phyloP scores from a whole-genome alignment of 2,888 invertebrate species.

The Apamea anceps region DNA sequence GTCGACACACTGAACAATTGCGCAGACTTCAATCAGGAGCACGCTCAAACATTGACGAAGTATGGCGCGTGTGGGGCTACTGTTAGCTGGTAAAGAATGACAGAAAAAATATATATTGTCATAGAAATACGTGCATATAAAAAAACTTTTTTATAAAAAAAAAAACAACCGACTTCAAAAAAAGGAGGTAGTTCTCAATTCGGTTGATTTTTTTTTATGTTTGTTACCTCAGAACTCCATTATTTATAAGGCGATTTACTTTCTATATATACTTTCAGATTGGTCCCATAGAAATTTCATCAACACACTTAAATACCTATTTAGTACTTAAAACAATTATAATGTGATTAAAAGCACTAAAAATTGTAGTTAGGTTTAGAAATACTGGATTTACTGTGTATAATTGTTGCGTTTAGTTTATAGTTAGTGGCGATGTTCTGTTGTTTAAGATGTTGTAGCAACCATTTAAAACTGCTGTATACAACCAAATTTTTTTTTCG shows the following conservation, averaged over 20 bases:
- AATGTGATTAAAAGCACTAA: no score
- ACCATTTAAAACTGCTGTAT: background rate
- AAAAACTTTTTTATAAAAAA: no score
- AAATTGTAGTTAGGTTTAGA: no score
- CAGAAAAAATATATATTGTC: background rate
- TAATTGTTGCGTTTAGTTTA: no score
- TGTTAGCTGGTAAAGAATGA: background rate
- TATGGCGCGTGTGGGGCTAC: conserved; percentile 24
- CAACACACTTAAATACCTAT: background rate
- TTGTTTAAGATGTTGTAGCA: background rate
- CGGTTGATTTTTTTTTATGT: no score
- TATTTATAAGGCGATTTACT: no score
- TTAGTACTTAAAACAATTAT: no score
- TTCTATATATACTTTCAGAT: no score
- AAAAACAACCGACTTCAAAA: no score
- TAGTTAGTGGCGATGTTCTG: background rate
- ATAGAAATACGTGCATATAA: background rate
- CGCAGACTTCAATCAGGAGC: conserved; percentile 67
- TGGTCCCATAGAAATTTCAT: no score
- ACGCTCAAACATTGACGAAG: conserved; percentile 70
- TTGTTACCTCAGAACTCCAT: no score
- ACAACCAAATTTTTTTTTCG: background rate
- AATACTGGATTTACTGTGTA: background rate
- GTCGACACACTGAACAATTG: conserved; percentile 59
- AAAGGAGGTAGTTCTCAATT: no score